Conservation (phyloP, 1,140 invertebrate genomes). For the Mya arenaria region DNA sequence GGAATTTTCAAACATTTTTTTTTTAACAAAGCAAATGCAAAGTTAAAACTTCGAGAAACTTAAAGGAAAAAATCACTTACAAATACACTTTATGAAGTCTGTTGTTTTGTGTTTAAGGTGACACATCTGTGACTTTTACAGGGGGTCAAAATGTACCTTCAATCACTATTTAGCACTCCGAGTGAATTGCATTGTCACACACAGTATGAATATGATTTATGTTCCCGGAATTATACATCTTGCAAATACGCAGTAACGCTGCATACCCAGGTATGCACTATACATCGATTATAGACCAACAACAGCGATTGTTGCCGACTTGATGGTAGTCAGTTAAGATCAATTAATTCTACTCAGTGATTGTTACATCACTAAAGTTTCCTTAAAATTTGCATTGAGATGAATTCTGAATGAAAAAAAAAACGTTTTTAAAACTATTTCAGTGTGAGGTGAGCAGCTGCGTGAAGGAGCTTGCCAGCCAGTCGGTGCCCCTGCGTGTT, state of each 20-base stretch:
- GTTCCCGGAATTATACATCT: no score
- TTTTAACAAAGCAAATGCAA: no score
- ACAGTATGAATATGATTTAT: no score
- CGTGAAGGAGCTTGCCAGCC: conserved; percentile 68
- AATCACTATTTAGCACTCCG: no score
- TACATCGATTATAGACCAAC: neutral
- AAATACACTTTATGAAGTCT: no score
- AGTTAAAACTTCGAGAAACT: no score
- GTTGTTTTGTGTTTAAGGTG: no score
- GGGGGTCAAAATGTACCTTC: no score
- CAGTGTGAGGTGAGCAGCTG: conserved; percentile 79
- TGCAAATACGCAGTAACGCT: neutral
- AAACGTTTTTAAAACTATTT: neutral
- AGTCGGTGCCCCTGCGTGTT: conserved; percentile 87
- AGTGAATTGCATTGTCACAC: no score
- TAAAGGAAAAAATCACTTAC: no score
- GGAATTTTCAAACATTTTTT: neutral
- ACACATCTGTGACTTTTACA: no score
- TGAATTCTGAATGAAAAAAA: neutral
- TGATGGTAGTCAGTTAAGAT: neutral
- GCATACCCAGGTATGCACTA: no score
- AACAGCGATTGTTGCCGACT: neutral
- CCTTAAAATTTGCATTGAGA: neutral
- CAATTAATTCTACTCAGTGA: neutral
- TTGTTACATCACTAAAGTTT: neutral